Base-by-base conservation (phyloP, 2,113 vertebrate genomes). In the Pimephales promelas region DNA sequence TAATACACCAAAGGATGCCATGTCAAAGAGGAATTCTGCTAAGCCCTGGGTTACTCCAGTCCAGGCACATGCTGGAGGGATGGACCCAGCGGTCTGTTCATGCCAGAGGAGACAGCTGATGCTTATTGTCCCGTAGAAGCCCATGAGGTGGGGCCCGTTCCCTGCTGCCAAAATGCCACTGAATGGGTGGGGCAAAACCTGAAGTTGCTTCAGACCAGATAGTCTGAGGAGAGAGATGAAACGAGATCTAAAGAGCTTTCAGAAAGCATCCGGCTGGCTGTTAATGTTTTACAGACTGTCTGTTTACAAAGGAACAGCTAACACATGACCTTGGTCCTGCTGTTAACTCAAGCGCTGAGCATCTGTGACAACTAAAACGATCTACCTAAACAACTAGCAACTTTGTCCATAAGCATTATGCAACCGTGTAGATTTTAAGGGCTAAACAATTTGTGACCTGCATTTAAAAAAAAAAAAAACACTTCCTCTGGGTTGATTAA, bases 221-320 rank as follows among this genome's bases (percentile, higher is more conserved):
- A 10, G 72, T 75, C 28, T 36, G 18, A 56, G 36, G 16, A 74
- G 24, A 52, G 43, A 10, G 16, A 26, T 49, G n/a, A 74, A 26
- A 52, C 14, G 26, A 26, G 24, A 74, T 74, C 24, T 52, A 74
- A 47, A 52, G 9, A 74, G 13, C 71, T 47, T 0, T 0, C 72
- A 31, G 45, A 52, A 20, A 74, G 72, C 5, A 13, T 54, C 22
- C n/a, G 61, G 16, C 34, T 43, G 49, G 43, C 81, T 73, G 75
- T 83, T 86, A 79, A 83, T 79, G 64, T 86, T 68, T 83, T 79
- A 86, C 84, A 79, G 75, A 45, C 76, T 3, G 76, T 80, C 16
- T 83, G 68, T 83, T 83, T 80, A 86, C 75, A 86, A 79, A 86
- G 47, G 68, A 24, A 54, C 71, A 73, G 74, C 70, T 78, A 54